Conservation (phyloP, 2,113 vertebrate species). For the Paratilapia polleni region DNA sequence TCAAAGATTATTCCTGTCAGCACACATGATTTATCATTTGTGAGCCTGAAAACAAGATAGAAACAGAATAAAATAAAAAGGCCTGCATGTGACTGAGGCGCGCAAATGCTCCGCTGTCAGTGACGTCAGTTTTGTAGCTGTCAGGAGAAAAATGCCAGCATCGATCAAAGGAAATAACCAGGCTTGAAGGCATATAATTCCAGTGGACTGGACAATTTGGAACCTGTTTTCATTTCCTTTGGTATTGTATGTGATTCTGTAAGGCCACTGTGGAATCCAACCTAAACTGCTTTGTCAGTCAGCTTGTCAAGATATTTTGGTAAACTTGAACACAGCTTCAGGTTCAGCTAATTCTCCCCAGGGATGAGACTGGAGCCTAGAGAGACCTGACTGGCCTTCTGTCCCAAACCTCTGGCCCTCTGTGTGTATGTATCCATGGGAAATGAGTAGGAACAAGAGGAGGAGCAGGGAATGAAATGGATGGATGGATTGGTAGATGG, state of each 20-base stretch:
- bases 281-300: not conserved
- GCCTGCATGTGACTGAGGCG: not conserved
- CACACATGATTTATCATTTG: not conserved
- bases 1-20: not conserved
- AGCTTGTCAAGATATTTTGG: slow-evolving; percentile 5
- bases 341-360: slow-evolving; percentile 52
- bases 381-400: slow-evolving; percentile 57
- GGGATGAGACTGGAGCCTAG: slow-evolving; percentile 12
- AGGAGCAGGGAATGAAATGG: slow-evolving; percentile 11
- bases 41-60: not conserved
- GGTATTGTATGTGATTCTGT: not conserved
- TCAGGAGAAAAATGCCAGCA: slow-evolving; percentile 5
- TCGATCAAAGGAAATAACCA: not conserved
- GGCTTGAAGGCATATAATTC: not conserved
- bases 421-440: slow-evolving; percentile 38
- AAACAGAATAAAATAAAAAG: slow-evolving; percentile 3
- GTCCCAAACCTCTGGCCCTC: slow-evolving; percentile 55
- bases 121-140: not conserved
- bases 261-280: not conserved
- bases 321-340: slow-evolving; percentile 21
- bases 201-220: not conserved
- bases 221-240: not conserved
- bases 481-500: slow-evolving; percentile 34
- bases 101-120: not conserved
- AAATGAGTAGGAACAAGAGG: slow-evolving; percentile 40